Conservation (phyloP, 2,888 invertebrate species). For the Macaria liturata region DNA sequence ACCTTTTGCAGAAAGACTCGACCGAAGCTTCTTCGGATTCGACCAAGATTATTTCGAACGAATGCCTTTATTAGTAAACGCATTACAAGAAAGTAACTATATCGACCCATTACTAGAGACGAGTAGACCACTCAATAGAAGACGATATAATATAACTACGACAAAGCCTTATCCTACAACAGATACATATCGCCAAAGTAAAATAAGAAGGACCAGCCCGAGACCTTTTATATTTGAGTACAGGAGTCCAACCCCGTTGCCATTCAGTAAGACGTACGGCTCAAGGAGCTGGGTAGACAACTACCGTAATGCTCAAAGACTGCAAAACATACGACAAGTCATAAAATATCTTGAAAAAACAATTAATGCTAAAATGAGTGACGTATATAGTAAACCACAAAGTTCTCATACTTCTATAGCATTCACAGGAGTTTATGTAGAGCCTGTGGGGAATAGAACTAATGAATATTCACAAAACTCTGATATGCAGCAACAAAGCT, state of each 20-base stretch:
- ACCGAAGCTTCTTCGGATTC: conserved; percentile 68
- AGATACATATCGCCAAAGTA: conserved; percentile 39
- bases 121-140: conserved; percentile 37
- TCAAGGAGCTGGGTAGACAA: conserved; percentile 72
- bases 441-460: conserved; percentile 49
- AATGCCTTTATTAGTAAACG: conserved; percentile 77
- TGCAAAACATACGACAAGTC: conserved; percentile 72
- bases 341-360: conserved; percentile 74
- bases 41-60: conserved; percentile 76
- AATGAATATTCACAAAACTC: conserved; percentile 25
- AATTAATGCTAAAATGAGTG: conserved; percentile 72
- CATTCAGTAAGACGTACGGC: conserved; percentile 64
- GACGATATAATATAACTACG: conserved; percentile 29
- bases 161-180: conserved; percentile 22
- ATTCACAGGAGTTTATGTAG: conserved; percentile 68
- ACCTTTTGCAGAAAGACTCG: conserved; percentile 70
- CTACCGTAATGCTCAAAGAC: conserved; percentile 71
- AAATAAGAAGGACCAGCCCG: conserved; percentile 71
- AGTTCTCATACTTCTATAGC: conserved; percentile 56
- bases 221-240: conserved; percentile 77
- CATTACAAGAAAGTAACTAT: conserved; percentile 69
- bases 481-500: conserved; percentile 40
- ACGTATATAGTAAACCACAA: conserved; percentile 55
- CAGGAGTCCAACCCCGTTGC: conserved; percentile 65
- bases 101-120: conserved; percentile 57